Base-by-base conservation (phyloP, 2,888 invertebrate genomes). In the Argyresthia goedartella region DNA sequence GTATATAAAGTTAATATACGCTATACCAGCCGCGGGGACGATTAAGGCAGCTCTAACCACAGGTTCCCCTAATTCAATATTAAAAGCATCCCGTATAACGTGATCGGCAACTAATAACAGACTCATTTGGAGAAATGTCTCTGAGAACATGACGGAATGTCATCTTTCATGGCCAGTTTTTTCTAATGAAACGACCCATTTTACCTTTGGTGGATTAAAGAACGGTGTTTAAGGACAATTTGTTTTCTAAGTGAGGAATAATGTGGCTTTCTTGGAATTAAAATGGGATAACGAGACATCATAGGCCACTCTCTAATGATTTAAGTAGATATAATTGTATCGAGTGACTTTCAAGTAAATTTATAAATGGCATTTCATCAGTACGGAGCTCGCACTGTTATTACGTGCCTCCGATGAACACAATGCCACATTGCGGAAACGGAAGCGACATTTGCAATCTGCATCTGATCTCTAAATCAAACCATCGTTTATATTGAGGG, bases 101-200 rank as follows among this genome's bases (percentile, higher is more conserved):
- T 80, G 85, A 85, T 85, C 81, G 81, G 72, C 77, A 76, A 81
- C 85, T 86, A 86, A 86, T 86, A 82, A 85, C 81, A 84, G 80
- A 71, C 76, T 81, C 81, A 85, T 86, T 82, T 76, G 68, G 63
- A 76, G 76, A 85, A 82, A 85, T 85, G 86, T 86, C 86, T 74
- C 86, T 85, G 85, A 86, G 86, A 85, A 85, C 73, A 81, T 80
- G 76, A 68, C 69, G 76, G 81, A 78, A 80, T 86, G 86, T 84
- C 85, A 81, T 79, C 79, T 50, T 73, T 77, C 71, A 72, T 76
- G 25, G 65, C 64, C 66, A 56, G 57, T 61, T 61, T 73, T 77
- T 70, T 60, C 54, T 68, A 71, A 76, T 75, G 67, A 79, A 81
- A 75, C 73, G 73, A 69, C 58, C 70, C 62, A 66, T 76, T 74